Conservation (phyloP, 1,140 invertebrate species). For the Ooceraea biroi region DNA sequence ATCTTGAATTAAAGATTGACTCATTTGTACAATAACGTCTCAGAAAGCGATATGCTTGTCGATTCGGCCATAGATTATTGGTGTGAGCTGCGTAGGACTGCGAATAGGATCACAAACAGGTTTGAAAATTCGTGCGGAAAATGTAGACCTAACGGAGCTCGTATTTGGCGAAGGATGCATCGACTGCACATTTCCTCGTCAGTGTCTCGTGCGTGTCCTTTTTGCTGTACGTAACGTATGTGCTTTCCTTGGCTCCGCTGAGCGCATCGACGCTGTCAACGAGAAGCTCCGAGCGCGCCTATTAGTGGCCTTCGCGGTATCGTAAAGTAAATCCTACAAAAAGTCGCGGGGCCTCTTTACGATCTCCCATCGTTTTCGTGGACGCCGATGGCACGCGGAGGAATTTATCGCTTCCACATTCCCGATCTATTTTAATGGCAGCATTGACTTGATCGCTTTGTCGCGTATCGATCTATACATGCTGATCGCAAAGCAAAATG, state of each 20-base stretch:
- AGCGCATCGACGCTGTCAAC: constrained; percentile 39
- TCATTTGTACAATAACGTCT: too few relatives aligned
- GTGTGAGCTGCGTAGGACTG: too few relatives aligned
- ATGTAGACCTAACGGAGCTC: not conserved
- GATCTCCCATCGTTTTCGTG: constrained; percentile 15
- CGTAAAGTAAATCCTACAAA: constrained; percentile 60
- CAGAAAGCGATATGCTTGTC: too few relatives aligned
- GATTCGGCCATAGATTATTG: too few relatives aligned
- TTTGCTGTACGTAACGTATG: constrained; percentile 43
- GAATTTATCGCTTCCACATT: constrained; percentile 61
- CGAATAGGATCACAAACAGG: too few relatives aligned
- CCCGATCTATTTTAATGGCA: constrained; percentile 57
- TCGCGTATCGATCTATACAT: not conserved
- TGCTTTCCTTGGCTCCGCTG: constrained; percentile 54
- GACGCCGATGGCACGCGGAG: constrained; percentile 6
- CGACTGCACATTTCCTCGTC: constrained; percentile 16
- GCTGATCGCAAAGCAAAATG: not conserved
- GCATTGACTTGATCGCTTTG: not conserved
- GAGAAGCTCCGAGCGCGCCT: constrained; percentile 35
- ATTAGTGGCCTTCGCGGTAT: constrained; percentile 67
- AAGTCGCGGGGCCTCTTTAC: constrained; percentile 57
- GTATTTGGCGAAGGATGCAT: not conserved
- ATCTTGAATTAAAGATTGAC: too few relatives aligned
- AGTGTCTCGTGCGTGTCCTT: constrained; percentile 17
- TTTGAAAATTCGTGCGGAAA: not conserved